Evolutionary conservation across 2,113 vertebrate species (phyloP), one percentile per base, ranked within the genome.

Genomic region (Catagonus wagneri): DNA sequence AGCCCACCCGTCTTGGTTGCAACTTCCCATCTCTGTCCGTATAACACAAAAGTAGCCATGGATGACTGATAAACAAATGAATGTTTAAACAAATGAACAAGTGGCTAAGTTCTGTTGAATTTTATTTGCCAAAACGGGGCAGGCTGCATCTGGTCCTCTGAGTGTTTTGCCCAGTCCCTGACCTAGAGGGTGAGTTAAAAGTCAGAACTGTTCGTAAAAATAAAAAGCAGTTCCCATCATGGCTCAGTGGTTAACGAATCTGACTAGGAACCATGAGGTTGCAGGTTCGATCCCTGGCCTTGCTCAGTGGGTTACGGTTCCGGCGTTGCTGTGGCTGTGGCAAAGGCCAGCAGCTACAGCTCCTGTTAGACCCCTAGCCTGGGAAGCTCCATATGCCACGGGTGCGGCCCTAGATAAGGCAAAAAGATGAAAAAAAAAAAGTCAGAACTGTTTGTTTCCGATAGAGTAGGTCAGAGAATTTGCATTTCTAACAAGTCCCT

Each of bases 1-100:
- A 25, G 10, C 23, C 3, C 15, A 0, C 11, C 6, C 0, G 8
- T 52, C 22, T 76, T 58, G 39, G 5, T 44, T 25, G 22, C 13
- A 66, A 22, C 17, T 12, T 25, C 54, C 72, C 76, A 32, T 2
- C 20, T 74, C 56, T 75, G 23, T 34, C 52, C 29, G 3, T 1
- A 2, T 0, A n/a, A n/a, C 39, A 11, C 3, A 7, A 8, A 56
- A 19, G 16, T n/a, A 80, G 65, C 65, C 22, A 5, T 3, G 22
- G 84, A 32, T 15, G n/a, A 39, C 17, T 16, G 7, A 12, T 39
- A 54, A 34, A 60, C 11, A 16, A 69, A 22, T 34, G 11, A 23
- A 17, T 8, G 44, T 44, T 44, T 39, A 54, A 34, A 60, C 11
- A 16, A 69, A 22, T 34, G 11, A 23, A 17, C 44, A 44, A 25